These are phyloP conservation scores for Paradoxurus hermaphroditus DNA, from an alignment of 2,113 vertebrate genomes.

Conservation along the genomic window DNA sequence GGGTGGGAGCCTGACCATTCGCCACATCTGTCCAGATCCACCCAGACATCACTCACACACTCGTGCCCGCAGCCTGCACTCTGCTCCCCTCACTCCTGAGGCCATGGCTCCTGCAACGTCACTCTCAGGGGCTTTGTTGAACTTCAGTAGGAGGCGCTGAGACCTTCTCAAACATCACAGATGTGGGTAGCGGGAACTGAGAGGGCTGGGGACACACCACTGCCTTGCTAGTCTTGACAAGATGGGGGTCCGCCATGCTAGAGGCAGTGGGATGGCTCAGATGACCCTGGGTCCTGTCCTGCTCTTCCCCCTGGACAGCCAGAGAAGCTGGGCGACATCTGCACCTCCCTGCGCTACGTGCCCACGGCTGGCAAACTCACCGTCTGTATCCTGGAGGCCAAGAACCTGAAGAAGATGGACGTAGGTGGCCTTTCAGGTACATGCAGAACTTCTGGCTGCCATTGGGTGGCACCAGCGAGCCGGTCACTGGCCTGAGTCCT, in stretches of 20 bases:
- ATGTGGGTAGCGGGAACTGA: background rate
- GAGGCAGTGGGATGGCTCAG: background rate
- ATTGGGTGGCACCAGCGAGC: conserved; percentile 7
- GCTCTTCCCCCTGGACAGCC: conserved; percentile 83
- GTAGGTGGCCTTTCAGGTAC: conserved; percentile 97
- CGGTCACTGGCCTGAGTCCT: fast-evolving
- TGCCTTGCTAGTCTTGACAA: background rate
- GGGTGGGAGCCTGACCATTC: fast-evolving
- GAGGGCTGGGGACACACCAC: background rate
- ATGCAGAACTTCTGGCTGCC: background rate
- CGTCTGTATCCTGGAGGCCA: conserved; percentile 97
- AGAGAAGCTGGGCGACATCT: conserved; percentile 98
- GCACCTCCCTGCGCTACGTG: conserved; percentile 97
- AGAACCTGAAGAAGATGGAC: conserved; percentile 99
- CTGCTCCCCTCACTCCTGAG: background rate
- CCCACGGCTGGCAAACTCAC: conserved; percentile 98
- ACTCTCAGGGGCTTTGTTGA: background rate
- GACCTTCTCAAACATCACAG: background rate
- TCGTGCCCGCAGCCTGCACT: background rate
- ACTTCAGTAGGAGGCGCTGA: no score
- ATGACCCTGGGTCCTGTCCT: background rate
- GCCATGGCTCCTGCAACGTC: fast-evolving
- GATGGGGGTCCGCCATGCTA: no score
- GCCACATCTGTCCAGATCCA: fast-evolving
- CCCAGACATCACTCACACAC: no score